Evolutionary conservation across 2,113 vertebrate genomes (phyloP), one percentile per base, ranked within the genome.

Genomic region (Eclectus roratus): DNA sequence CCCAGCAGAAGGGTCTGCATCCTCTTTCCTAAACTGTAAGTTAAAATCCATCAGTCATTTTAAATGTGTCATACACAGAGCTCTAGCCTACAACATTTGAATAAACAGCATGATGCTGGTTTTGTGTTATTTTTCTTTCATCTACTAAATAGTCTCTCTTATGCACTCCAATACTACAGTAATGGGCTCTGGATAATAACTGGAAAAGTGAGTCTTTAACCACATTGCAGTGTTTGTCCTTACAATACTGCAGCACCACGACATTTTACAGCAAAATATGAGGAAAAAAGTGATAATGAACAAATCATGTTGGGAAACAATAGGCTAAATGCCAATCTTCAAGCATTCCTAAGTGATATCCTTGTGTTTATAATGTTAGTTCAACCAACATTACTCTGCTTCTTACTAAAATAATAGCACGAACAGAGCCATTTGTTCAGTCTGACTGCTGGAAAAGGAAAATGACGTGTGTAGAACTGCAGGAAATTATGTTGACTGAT

Each of bases 401-500:
- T 93, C 70, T 1, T 83, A 74, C 89, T 95, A 94, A 93, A 96
- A 97, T 96, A 96, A 96, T 93, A 95, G 95, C 69, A 95, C 87
- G 88, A 94, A 91, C 72, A 94, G 96, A 93, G 96, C 52, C 76
- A 7, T 97, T 97, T 96, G 92, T 93, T 97, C 92, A 97, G 91
- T 78, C 91, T 73, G 94, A 81, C 88, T 95, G 86, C 76, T 87
- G 88, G 92, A 95, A 91, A 93, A 94, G 79, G 86, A 91, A 90
- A 95, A 96, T 44, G 93, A 97, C 17, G 61, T 69, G 9, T 46
- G 83, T 91, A 88, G 94, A 96, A 94, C 64, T 78, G 90, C 93
- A 92, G 97, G 88, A 97, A 97, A 97, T 97, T 96, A 94, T 97
- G 95, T 96, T 97, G 97, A 97, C 89, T 93, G 97, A 97, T 96